Evolutionary conservation across 2,888 invertebrate species (phyloP).

Genomic region (Sericinus montela): DNA sequence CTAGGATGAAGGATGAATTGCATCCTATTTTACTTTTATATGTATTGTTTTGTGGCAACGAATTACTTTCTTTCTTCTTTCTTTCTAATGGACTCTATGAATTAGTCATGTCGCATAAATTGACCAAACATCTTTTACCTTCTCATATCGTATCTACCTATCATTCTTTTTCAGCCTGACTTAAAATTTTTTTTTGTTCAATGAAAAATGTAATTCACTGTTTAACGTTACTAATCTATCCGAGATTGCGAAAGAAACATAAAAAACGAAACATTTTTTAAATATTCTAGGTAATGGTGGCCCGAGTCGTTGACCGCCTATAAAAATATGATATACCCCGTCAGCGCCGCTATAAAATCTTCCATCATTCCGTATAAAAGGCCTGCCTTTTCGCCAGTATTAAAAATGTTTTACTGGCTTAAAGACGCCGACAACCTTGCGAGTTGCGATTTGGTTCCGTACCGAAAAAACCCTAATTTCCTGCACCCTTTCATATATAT

Average conservation of each 20-base stretch:
- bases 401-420: constrained; percentile 70
- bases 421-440: constrained; percentile 40
- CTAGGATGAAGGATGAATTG: too few species aligned
- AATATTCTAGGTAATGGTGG: constrained; percentile 4
- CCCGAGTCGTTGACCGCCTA: constrained; percentile 13
- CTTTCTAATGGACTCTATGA: too few species aligned
- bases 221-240: too few species aligned
- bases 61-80: too few species aligned
- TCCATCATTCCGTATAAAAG: constrained; percentile 54
- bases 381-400: constrained; percentile 52
- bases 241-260: not conserved
- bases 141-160: too few species aligned
- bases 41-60: too few species aligned
- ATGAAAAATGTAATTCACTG: too few species aligned
- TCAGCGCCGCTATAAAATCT: constrained; percentile 36
- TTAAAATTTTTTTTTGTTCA: too few species aligned
- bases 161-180: too few species aligned
- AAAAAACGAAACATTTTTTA: constrained; percentile 7
- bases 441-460: constrained; percentile 53
- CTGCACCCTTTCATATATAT: constrained; percentile 78
- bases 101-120: too few species aligned
- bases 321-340: constrained; percentile 19
- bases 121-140: too few species aligned
- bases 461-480: constrained; percentile 77
- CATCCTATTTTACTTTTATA: too few species aligned